Conservation (phyloP, 2,797 vertebrate species). For the Tolypeutes matacus region DNA sequence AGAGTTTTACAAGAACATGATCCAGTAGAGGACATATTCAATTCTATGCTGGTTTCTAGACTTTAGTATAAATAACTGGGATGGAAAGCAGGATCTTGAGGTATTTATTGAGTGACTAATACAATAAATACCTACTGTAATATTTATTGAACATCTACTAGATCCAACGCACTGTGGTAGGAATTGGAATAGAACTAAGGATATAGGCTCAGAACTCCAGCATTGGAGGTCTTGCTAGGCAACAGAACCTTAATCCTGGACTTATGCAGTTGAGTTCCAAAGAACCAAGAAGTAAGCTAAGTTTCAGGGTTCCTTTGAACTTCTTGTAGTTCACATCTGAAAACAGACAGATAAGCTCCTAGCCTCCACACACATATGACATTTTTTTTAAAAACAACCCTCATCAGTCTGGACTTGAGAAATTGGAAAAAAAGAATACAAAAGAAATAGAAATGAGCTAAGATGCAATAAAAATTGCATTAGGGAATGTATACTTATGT, state of each 20-base stretch:
- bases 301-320: neutral
- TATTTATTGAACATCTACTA: neutral
- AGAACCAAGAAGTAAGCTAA: neutral
- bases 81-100: neutral
- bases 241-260: neutral
- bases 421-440: neutral
- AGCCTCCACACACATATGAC: neutral
- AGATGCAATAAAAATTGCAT: neutral
- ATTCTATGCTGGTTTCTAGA: neutral
- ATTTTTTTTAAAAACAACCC: neutral
- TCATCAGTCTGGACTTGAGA: neutral
- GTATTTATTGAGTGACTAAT: neutral
- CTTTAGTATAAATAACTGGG: neutral
- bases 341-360: neutral
- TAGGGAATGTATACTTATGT: neutral
- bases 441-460: neutral
- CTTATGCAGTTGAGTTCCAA: neutral
- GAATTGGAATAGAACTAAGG: neutral
- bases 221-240: neutral
- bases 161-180: neutral
- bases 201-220: slow-evolving; percentile 7
- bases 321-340: neutral
- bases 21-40: neutral
- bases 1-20: too few relatives aligned
- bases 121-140: neutral